Conservation (phyloP, 53 echinoderm and acorn worm species). For the Temnopleurus reevesii region DNA sequence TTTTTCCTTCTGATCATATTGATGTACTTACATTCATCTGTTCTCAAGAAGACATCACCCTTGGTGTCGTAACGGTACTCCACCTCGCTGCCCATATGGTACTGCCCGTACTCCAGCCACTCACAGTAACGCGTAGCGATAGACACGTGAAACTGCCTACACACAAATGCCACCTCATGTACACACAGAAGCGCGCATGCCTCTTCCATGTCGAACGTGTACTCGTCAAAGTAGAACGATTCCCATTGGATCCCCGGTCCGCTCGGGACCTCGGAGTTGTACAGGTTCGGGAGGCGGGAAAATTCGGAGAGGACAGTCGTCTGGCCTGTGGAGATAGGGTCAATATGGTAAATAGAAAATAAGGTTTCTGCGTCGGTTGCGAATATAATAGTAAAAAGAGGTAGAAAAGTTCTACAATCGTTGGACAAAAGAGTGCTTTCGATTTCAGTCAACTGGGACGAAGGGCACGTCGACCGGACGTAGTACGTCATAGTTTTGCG, state of each 20-base stretch:
- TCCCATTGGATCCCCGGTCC: background rate
- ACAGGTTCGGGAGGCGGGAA: background rate
- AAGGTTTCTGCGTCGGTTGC: no score
- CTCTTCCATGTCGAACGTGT: conserved; percentile 20
- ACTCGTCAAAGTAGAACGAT: background rate
- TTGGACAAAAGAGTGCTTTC: no score
- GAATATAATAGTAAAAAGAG: no score
- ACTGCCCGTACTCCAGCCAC: conserved; percentile 30
- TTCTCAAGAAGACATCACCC: conserved; percentile 29
- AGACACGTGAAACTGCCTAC: background rate
- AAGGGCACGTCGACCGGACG: no score
- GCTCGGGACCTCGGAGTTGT: background rate
- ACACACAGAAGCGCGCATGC: conserved; percentile 28
- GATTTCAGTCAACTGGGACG: no score
- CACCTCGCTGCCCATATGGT: background rate
- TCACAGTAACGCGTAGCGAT: background rate
- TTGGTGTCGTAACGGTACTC: background rate
- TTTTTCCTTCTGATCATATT: no score
- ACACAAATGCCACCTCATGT: background rate
- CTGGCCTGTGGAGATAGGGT: background rate
- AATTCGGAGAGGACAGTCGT: background rate
- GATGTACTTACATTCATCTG: background rate
- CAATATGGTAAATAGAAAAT: background rate
- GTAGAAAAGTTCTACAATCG: no score
- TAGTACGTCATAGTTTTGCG: no score